Percentiles rank a stretch among this genome's conserved stretches.
Evolutionary conservation across 2,888 invertebrate genomes (phyloP).

Genomic region (Rhodophaea formosa): DNA sequence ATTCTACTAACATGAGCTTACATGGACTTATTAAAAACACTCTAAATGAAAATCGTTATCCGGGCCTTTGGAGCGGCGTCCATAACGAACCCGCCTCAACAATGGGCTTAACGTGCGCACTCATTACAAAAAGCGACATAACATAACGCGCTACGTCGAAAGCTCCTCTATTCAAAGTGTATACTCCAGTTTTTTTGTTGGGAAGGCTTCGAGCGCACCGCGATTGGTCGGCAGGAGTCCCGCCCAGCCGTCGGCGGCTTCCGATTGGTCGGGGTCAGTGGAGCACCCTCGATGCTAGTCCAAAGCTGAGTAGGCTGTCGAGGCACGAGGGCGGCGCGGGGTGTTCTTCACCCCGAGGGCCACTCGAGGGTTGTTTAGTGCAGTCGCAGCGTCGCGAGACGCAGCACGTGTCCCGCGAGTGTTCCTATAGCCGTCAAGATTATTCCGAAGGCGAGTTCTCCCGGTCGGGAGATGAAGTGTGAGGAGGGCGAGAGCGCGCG

Average conservation of each 20-base stretch:
- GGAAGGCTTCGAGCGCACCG: conserved; percentile 57
- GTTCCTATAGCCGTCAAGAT: conserved; percentile 62
- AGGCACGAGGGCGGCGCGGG: conserved; percentile 77
- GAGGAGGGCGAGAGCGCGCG: conserved; percentile 72
- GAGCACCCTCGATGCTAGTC: conserved; percentile 76
- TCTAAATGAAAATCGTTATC: conserved; percentile 80
- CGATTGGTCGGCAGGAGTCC: conserved; percentile 62
- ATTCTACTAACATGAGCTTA: conserved; percentile 66
- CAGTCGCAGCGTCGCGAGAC: conserved; percentile 72
- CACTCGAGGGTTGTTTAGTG: conserved; percentile 81
- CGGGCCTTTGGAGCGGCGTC: conserved; percentile 75
- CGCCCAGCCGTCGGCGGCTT: conserved; percentile 60
- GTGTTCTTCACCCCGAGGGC: conserved; percentile 79
- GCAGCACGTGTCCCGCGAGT: conserved; percentile 74
- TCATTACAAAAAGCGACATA: conserved; percentile 81
- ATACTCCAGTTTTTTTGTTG: conserved; percentile 77
- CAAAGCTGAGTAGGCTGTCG: conserved; percentile 78
- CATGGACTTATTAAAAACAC: conserved; percentile 77
- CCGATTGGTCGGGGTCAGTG: conserved; percentile 64
- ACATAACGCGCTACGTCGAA: conserved; percentile 78
- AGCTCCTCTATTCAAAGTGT: conserved; percentile 79
- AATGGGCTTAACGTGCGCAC: conserved; percentile 80
- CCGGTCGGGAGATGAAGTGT: conserved; percentile 78
- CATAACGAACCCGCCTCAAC: conserved; percentile 78
- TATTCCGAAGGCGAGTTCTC: conserved; percentile 77